Evolutionary conservation across 2,797 vertebrate species (phyloP), one percentile per base, ranked within the genome.

Genomic region (Falco peregrinus): DNA sequence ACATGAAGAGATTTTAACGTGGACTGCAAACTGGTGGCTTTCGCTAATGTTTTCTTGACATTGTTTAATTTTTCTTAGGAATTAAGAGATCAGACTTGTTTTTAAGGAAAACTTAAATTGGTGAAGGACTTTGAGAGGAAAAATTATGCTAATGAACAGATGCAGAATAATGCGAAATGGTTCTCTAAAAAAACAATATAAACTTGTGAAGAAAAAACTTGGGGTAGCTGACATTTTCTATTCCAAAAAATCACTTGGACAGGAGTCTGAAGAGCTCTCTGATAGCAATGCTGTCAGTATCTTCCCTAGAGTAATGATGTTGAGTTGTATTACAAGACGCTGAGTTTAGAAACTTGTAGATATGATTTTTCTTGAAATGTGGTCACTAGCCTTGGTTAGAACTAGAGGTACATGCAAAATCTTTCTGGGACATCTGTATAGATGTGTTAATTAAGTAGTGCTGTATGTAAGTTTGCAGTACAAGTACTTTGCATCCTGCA

Each of bases 261-360:
- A 93, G 88, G 91, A 93, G 92, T 87, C 94, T 93, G 87, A 68
- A 37, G 67, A 79, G 41, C 84, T 81, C 57, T 69, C 43, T 83
- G 24, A 28, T 63, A 76, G 28, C 61, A 64, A 37, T 63, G 88
- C 87, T 75, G 13, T 63, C 65, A 41, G 69, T 35, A 39, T 84
- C 76, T 76, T 84, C 91, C 67, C 67, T 57, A 48, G 82, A 56
- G 74, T 56, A 92, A 63, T 70, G 88, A 60, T 54, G 31, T 11
- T 76, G 63, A 87, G 70, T 87, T 59, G 6, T 45, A 59, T 51
- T 84, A 67, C 89, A 90, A 65, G 60, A 37, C 35, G 54, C 88
- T 33, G 95, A 82, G 20, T 21, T 84, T 39, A 87, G 95, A 93
- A 96, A 69, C 73, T 67, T 92, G 80, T 77, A 56, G 63, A 63